These are phyloP conservation scores for Syndactyla subalaris DNA, from an alignment of 2,797 vertebrate species.

Conservation along the genomic window DNA sequence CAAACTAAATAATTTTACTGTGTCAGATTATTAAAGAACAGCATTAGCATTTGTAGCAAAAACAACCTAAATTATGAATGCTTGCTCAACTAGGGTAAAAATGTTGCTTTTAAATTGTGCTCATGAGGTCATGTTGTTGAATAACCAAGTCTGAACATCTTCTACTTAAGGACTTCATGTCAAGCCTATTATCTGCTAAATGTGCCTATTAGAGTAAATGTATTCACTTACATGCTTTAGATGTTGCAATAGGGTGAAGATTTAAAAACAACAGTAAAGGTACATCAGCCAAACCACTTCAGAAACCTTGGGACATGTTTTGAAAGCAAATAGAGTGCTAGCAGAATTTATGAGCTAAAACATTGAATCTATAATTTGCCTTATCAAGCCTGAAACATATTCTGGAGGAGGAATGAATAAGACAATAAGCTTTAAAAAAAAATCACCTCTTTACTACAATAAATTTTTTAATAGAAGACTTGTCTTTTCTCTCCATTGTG, in stretches of 20 bases:
- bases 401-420: neutral
- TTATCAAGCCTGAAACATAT: neutral
- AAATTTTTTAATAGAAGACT: neutral
- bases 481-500: neutral
- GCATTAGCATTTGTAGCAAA: neutral
- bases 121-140: conserved; percentile 21
- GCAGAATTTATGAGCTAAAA: neutral
- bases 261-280: conserved; percentile 18
- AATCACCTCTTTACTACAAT: neutral
- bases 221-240: conserved; percentile 36
- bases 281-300: neutral
- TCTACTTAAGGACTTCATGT: conserved; percentile 13
- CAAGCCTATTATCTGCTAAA: conserved; percentile 39
- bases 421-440: neutral
- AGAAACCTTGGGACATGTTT: conserved; percentile 25
- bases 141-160: neutral
- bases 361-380: neutral
- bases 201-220: conserved; percentile 28
- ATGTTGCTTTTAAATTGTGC: neutral
- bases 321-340: conserved; percentile 25
- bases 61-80: neutral
- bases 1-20: neutral
- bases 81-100: neutral
- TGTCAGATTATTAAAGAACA: neutral
- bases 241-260: neutral